Evolutionary conservation across 2,888 invertebrate genomes (phyloP).

Genomic region (Drosophila suboccidentalis): DNA sequence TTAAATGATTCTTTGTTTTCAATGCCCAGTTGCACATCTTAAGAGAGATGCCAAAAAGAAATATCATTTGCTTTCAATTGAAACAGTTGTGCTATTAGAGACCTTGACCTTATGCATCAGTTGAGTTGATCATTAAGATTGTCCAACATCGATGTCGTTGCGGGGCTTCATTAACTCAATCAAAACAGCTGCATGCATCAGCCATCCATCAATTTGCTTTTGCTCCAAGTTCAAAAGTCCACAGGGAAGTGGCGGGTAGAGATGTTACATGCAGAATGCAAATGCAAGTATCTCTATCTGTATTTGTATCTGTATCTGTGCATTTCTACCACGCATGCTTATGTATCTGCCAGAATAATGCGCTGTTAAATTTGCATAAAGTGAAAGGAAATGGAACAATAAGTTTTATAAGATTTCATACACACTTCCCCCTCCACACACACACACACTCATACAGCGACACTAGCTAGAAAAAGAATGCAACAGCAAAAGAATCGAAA

Average conservation of each 20-base stretch:
- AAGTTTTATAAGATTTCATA: constrained; percentile 68
- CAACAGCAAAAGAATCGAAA: constrained; percentile 67
- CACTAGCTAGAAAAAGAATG: constrained; percentile 23
- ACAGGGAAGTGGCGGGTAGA: neutral
- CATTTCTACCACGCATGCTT: constrained; percentile 18
- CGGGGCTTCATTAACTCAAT: constrained; percentile 60
- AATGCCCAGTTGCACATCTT: neutral
- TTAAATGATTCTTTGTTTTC: neutral
- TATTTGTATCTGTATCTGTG: constrained; percentile 11
- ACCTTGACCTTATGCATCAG: constrained; percentile 38
- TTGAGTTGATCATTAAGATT: constrained; percentile 29
- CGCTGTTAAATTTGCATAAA: constrained; percentile 75
- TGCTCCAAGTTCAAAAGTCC: constrained; percentile 13
- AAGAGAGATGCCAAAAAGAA: constrained; percentile 3
- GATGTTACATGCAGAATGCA: constrained; percentile 37
- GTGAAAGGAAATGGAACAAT: constrained; percentile 78
- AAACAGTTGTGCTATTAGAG: constrained; percentile 3
- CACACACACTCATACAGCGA: neutral
- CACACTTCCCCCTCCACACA: constrained; percentile 11
- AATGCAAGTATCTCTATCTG: constrained; percentile 36
- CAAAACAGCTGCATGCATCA: constrained; percentile 45
- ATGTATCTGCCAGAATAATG: constrained; percentile 56
- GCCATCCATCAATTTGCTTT: constrained; percentile 24
- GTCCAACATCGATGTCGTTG: constrained; percentile 13
- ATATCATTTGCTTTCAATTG: constrained; percentile 6